These are phyloP conservation scores for Amphipoea lucens DNA, from an alignment of 2,888 invertebrate genomes.

Conservation along the genomic window DNA sequence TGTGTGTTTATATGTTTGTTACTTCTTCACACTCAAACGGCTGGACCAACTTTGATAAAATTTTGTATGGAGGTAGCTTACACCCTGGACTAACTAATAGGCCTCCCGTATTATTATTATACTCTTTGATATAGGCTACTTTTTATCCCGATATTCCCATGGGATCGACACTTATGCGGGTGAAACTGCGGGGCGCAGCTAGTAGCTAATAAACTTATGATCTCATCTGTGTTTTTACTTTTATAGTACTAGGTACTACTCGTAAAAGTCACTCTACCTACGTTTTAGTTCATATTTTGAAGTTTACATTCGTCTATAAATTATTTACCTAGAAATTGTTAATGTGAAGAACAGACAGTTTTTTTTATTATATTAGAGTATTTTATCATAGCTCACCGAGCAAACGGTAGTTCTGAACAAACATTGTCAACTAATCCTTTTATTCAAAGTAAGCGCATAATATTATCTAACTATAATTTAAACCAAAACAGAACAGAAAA, in stretches of 20 bases:
- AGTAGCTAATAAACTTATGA: neutral
- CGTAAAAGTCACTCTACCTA: neutral
- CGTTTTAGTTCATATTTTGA: slow-evolving; percentile 3
- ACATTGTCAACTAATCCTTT: neutral
- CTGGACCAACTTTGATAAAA: too few species aligned
- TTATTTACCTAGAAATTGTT: neutral
- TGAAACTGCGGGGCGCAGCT: too few species aligned
- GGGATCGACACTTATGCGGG: too few species aligned
- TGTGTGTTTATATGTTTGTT: too few species aligned
- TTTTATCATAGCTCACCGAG: neutral
- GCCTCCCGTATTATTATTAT: too few species aligned
- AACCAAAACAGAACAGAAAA: slow-evolving; percentile 17
- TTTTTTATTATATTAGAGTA: neutral
- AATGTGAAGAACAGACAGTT: neutral
- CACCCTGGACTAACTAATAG: too few species aligned
- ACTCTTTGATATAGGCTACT: too few species aligned
- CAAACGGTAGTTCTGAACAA: neutral
- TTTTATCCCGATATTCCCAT: too few species aligned
- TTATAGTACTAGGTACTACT: slow-evolving; percentile 2
- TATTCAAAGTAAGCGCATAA: neutral
- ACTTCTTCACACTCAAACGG: too few species aligned
- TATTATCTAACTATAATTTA: slow-evolving; percentile 6
- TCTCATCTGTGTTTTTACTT: neutral
- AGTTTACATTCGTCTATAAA: neutral
- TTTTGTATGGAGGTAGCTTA: too few species aligned